These are phyloP conservation scores for Eleginops maclovinus DNA, from an alignment of 2,113 vertebrate species.

Conservation along the genomic window DNA sequence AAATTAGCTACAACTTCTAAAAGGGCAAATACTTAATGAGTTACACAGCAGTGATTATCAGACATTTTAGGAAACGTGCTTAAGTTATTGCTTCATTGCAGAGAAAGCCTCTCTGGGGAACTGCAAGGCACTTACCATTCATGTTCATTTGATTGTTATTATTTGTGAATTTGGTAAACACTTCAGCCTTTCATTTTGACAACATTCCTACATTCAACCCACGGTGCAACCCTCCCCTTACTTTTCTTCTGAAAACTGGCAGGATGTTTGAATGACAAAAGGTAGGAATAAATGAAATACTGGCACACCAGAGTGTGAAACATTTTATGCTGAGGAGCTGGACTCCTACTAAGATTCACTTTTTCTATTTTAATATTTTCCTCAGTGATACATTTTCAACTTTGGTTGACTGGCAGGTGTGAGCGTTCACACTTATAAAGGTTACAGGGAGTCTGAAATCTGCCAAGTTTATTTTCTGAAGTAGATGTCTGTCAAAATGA, in stretches of 20 bases:
- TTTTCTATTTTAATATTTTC: conserved; percentile 30
- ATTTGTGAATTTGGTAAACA: conserved; percentile 48
- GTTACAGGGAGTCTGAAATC: conserved; percentile 55
- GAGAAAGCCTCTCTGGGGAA: conserved; percentile 15
- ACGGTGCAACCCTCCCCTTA: neutral
- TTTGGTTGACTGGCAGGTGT: conserved; percentile 59
- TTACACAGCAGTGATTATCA: too few species aligned
- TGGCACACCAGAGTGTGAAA: neutral
- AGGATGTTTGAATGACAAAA: conserved; percentile 28
- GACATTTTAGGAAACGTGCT: too few species aligned
- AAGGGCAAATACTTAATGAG: too few species aligned
- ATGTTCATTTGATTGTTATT: conserved; percentile 34
- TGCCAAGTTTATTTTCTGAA: conserved; percentile 62
- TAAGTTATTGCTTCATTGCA: too few species aligned
- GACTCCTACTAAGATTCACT: conserved; percentile 45
- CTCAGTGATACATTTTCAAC: conserved; percentile 36
- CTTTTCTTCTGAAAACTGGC: too few species aligned
- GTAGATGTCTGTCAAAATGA: conserved; percentile 72
- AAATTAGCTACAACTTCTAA: too few species aligned
- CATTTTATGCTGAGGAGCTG: conserved; percentile 20
- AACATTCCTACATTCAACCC: conserved; percentile 21
- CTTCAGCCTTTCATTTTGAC: conserved; percentile 40
- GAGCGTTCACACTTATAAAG: conserved; percentile 65
- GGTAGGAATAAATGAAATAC: conserved; percentile 25
- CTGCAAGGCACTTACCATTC: conserved; percentile 19